A percentile compares a stretch with the other conserved stretches of the same genome.
These are phyloP conservation scores for Fundulus diaphanus DNA, from an alignment of 2,797 vertebrate species.

Conservation along the genomic window DNA sequence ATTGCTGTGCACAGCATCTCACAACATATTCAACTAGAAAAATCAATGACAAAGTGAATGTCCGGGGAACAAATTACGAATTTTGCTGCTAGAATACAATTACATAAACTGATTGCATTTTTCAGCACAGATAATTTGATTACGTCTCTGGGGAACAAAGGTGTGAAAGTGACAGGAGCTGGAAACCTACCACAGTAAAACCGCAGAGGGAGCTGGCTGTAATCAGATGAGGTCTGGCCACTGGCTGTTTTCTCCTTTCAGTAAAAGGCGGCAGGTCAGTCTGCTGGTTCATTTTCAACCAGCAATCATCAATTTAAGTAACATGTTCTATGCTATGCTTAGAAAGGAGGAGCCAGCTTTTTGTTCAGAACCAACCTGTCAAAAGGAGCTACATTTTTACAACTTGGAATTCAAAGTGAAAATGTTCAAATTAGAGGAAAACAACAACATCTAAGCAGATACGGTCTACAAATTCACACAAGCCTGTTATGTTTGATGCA, in stretches of 20 bases:
- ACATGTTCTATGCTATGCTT: neutral
- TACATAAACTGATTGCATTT: conserved; percentile 44
- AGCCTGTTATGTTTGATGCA: too few species aligned
- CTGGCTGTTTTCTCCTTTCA: neutral
- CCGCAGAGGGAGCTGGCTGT: neutral
- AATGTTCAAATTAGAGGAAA: too few species aligned
- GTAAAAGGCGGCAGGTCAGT: neutral
- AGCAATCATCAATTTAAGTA: neutral
- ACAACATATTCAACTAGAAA: conserved; percentile 33
- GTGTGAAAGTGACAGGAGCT: conserved; percentile 15
- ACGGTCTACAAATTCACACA: too few species aligned
- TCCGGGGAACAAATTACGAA: conserved; percentile 8
- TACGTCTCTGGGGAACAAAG: conserved; percentile 36
- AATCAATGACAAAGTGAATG: conserved; percentile 30
- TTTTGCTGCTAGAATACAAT: conserved; percentile 34
- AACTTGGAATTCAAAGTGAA: too few species aligned
- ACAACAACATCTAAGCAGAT: too few species aligned
- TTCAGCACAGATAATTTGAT: conserved; percentile 44
- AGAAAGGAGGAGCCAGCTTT: neutral
- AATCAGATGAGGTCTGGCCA: neutral
- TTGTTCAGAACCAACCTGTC: too few species aligned
- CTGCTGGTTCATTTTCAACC: neutral
- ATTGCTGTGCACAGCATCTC: conserved; percentile 10
- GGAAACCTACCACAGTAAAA: conserved; percentile 12
- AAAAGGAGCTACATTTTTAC: too few species aligned